Evolutionary conservation across 2,888 invertebrate species (phyloP).

Genomic region (Drosophila tanythrix): DNA sequence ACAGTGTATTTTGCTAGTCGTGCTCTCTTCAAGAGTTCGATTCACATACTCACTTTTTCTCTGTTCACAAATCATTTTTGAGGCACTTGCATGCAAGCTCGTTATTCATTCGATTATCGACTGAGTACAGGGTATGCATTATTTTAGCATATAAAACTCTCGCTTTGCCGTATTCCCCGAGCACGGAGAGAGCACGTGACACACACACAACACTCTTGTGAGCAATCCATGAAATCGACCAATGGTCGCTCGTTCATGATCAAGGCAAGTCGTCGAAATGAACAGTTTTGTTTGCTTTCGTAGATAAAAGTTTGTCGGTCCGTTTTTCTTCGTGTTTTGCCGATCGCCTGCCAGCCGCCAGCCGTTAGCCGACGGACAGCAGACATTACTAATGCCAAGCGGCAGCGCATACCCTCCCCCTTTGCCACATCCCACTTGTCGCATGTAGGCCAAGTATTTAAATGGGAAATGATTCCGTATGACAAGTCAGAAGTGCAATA

Average conservation of each 20-base stretch:
- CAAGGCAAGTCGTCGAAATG: constrained; percentile 20
- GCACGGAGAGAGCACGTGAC: constrained; percentile 66
- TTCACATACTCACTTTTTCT: background rate
- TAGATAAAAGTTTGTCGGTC: constrained; percentile 40
- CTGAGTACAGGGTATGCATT: constrained; percentile 14
- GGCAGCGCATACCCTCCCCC: constrained; percentile 14
- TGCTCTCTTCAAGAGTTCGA: background rate
- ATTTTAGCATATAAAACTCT: constrained; percentile 36
- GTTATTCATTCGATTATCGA: background rate
- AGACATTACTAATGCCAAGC: constrained; percentile 54
- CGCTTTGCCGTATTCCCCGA: constrained; percentile 67
- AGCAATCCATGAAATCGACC: constrained; percentile 33
- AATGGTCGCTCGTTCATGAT: constrained; percentile 33
- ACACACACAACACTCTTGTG: constrained; percentile 25
- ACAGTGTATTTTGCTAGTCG: background rate
- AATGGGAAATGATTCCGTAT: constrained; percentile 68
- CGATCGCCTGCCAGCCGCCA: constrained; percentile 20
- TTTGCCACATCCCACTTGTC: background rate
- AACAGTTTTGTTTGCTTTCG: constrained; percentile 23
- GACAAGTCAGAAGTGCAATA: constrained; percentile 74
- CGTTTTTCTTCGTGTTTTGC: constrained; percentile 1
- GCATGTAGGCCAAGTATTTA: constrained; percentile 62
- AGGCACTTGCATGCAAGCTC: background rate
- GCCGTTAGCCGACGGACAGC: background rate
- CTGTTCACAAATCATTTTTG: background rate